phyloP scores from a whole-genome alignment of 1,140 invertebrate species.

The Zeugodacus cucurbitae region DNA sequence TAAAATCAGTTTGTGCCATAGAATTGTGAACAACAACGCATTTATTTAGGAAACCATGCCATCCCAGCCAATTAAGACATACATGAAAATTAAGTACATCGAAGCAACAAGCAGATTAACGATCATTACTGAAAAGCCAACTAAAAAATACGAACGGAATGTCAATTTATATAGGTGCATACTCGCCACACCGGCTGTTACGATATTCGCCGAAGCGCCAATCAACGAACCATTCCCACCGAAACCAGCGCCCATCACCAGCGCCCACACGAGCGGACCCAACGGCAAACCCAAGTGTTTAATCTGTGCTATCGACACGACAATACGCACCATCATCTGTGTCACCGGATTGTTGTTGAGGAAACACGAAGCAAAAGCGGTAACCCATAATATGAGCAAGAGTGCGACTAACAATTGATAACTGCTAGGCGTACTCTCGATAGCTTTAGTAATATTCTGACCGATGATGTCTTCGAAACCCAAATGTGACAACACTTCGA shows the following conservation, averaged over 20 bases:
- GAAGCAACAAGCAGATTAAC: conserved; percentile 40
- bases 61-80: conserved; percentile 15
- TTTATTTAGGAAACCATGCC: not conserved
- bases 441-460: conserved; percentile 70
- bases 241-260: conserved; percentile 80
- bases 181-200: conserved; percentile 80
- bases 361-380: conserved; percentile 76
- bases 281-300: conserved; percentile 71
- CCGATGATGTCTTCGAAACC: conserved; percentile 78
- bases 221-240: conserved; percentile 84
- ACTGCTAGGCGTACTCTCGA: conserved; percentile 70
- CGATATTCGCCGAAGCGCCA: conserved; percentile 81
- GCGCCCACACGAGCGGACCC: conserved; percentile 76
- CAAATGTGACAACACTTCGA: conserved; percentile 76
- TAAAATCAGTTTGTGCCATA: no score
- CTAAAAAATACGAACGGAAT: conserved; percentile 69
- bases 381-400: conserved; percentile 75
- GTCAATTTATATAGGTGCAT: conserved; percentile 82
- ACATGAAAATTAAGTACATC: conserved; percentile 9
- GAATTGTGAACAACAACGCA: not conserved
- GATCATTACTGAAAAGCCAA: conserved; percentile 66
- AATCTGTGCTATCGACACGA: conserved; percentile 71
- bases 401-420: conserved; percentile 74
- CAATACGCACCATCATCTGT: conserved; percentile 80
- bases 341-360: conserved; percentile 82